Evolutionary conservation across 2,113 vertebrate species (phyloP), one percentile per base, ranked within the genome.

Genomic region (Sitta europaea): DNA sequence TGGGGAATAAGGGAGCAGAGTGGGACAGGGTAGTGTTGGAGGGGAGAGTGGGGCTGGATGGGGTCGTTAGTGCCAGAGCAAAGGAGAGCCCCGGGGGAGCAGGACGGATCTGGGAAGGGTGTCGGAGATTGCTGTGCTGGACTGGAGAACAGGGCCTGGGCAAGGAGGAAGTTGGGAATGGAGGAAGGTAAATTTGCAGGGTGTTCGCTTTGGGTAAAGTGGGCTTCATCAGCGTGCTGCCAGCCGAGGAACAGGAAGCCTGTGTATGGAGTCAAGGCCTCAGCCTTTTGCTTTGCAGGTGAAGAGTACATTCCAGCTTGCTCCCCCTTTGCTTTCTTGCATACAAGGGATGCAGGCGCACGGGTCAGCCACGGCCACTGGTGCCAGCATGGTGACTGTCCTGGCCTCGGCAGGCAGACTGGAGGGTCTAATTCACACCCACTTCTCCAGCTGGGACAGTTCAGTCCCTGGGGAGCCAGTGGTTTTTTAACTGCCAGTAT

Each of bases 341-440:
- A 42, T 18, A 33, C 22, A n/a, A 43, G 21, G 12, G 36, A 11
- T 48, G 23, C 25, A 74, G 42, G 22, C 6, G 8, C 19, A 10
- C 0, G 3, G 23, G 11, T 80, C 42, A 74, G 47, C 9, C 33
- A 7, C 0, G 1, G 55, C 11, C 19, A 2, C 29, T 63, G 48
- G 12, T 82, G 27, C 42, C 43, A 62, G 33, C 14, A 35, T 54
- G 40, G 6, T 58, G 54, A 24, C 16, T 55, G 51, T 74, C 42
- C 27, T 67, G 57, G 33, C 24, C 31, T 40, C 1, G 0, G 3
- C 9, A 11, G 4, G 1, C 48, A 20, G 7, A 2, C 2, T 51
- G 7, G 3, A 7, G 15, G 8, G 2, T 16, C 18, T 78, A 15
- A 1, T 68, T 85, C 54, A 4, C 58, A 38, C 33, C 38, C 50